Conservation (phyloP, 1,140 invertebrate species). For the Brachionus angularis region DNA sequence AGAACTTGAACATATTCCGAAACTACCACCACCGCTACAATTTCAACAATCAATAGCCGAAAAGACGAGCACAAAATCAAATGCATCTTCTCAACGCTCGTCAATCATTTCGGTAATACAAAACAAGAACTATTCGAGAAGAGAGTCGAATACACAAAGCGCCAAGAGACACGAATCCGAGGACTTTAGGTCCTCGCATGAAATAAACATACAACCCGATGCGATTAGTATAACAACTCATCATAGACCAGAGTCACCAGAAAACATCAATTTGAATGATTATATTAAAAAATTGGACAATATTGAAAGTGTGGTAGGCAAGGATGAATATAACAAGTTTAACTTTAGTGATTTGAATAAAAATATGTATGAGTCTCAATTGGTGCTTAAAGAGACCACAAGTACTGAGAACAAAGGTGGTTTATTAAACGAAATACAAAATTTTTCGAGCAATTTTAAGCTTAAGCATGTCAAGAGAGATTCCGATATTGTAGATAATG, state of each 20-base stretch:
- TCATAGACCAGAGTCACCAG: constrained; percentile 26
- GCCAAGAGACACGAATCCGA: constrained; percentile 34
- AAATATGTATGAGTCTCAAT: constrained; percentile 1
- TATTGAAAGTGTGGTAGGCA: not conserved
- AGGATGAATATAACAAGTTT: too few relatives aligned
- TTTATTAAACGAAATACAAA: too few relatives aligned
- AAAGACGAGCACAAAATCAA: too few relatives aligned
- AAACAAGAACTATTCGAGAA: too few relatives aligned
- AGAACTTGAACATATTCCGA: not conserved
- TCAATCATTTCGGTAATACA: too few relatives aligned
- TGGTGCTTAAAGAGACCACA: too few relatives aligned
- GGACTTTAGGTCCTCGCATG: constrained; percentile 32
- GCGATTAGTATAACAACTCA: constrained; percentile 14
- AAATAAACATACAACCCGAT: constrained; percentile 37
- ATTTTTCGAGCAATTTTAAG: too few relatives aligned
- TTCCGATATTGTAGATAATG: too few relatives aligned
- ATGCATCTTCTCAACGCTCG: too few relatives aligned
- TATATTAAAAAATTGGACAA: constrained; percentile 31
- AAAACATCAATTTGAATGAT: constrained; percentile 17
- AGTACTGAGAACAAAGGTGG: too few relatives aligned
- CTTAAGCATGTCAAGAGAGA: too few relatives aligned
- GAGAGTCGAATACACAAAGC: too few relatives aligned
- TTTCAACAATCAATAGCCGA: constrained; percentile 41
- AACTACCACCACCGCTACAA: constrained; percentile 15
- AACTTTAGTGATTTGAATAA: constrained; percentile 36